Conservation (phyloP, 1,140 invertebrate genomes). For the Bombus superbus region DNA sequence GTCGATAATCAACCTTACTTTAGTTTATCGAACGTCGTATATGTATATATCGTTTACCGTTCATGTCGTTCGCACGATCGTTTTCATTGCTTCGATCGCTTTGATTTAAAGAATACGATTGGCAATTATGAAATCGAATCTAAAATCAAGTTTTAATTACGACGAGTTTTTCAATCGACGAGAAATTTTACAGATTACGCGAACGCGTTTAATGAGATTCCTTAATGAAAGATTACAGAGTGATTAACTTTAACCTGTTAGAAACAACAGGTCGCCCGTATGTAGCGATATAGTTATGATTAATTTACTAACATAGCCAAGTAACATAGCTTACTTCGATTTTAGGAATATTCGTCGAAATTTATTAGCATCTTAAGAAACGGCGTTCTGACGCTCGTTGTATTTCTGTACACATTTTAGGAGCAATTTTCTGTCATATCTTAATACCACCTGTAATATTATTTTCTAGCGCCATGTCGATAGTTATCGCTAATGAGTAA, state of each 20-base stretch:
- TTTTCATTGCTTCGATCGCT: background rate
- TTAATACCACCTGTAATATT: background rate
- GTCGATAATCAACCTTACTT: background rate
- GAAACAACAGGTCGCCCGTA: too few species aligned
- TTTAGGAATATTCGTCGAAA: background rate
- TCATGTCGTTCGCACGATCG: background rate
- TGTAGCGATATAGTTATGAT: background rate
- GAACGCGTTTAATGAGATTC: background rate
- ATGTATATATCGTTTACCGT: too few species aligned
- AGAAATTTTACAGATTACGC: background rate
- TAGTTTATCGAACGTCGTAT: background rate
- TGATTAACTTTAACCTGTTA: background rate
- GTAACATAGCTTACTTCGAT: too few species aligned
- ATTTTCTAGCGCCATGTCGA: slow-evolving; percentile 12
- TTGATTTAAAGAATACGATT: background rate
- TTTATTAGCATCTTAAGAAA: background rate
- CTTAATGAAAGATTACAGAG: background rate
- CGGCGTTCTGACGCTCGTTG: background rate
- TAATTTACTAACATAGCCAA: background rate
- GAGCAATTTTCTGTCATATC: background rate
- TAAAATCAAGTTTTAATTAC: too few species aligned
- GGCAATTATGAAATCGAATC: background rate
- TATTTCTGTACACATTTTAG: too few species aligned
- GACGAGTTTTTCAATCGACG: background rate
- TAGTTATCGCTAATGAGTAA: slow-evolving; percentile 30